phyloP scores from a whole-genome alignment of 2,888 invertebrate genomes.

The Spilarctia lutea region DNA sequence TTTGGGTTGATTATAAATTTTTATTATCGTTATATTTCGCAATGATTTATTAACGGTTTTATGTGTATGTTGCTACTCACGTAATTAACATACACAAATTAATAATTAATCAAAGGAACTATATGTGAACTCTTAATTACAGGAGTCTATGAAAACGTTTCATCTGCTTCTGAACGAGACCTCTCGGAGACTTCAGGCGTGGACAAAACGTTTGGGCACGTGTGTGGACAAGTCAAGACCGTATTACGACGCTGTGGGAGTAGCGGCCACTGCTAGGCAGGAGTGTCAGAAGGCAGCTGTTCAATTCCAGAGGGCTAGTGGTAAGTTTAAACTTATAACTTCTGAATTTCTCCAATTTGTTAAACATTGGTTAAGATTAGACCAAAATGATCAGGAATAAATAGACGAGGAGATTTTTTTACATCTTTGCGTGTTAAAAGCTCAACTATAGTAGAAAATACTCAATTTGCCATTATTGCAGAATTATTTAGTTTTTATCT shows the following conservation, averaged over 20 bases:
- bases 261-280: slow-evolving; percentile 91
- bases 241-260: slow-evolving; percentile 94
- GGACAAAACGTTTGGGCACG: slow-evolving; percentile 93
- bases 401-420: no score
- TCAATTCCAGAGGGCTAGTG: slow-evolving; percentile 95
- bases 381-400: background rate
- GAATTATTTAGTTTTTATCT: no score
- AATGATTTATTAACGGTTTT: background rate
- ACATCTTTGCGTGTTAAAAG: no score
- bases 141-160: slow-evolving; percentile 98
- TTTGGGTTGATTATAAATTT: background rate
- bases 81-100: background rate
- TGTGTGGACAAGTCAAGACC: slow-evolving; percentile 96
- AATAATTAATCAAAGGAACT: background rate
- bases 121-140: slow-evolving; percentile 48
- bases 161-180: slow-evolving; percentile 94
- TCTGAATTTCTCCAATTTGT: background rate
- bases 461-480: no score
- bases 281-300: slow-evolving; percentile 97
- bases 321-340: slow-evolving; percentile 74
- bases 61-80: background rate
- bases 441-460: no score
- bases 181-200: slow-evolving; percentile 92
- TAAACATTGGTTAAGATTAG: background rate
- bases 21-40: background rate